Conservation (phyloP, 2,797 vertebrate genomes). For the Acanthurus tractus region DNA sequence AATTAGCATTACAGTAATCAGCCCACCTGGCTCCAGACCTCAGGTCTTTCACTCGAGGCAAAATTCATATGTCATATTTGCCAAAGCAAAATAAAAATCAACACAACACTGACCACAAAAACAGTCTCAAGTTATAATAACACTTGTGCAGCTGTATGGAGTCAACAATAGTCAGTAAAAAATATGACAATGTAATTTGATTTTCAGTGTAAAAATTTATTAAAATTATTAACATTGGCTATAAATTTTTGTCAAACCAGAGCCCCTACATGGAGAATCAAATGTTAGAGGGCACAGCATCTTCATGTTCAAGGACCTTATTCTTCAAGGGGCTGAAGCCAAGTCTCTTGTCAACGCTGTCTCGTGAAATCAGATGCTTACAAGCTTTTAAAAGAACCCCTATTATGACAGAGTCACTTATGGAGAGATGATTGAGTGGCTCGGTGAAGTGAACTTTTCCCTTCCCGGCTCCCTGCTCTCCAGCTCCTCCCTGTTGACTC, state of each 20-base stretch:
- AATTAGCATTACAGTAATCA: too few species aligned
- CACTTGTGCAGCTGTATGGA: too few species aligned
- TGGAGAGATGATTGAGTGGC: constrained; percentile 75
- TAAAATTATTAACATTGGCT: background rate
- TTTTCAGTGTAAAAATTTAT: background rate
- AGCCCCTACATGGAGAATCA: background rate
- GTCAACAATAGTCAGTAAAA: too few species aligned
- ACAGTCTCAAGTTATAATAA: too few species aligned
- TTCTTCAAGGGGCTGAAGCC: constrained; percentile 21
- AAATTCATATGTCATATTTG: too few species aligned
- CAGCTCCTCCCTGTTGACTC: constrained; percentile 72
- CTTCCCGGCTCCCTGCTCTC: constrained; percentile 55
- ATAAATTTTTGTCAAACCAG: background rate
- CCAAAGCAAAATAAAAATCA: too few species aligned
- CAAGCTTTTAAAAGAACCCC: constrained; percentile 74
- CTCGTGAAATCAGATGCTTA: constrained; percentile 77
- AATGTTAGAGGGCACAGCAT: constrained; percentile 8
- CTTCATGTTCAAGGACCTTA: constrained; percentile 16
- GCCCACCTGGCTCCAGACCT: too few species aligned
- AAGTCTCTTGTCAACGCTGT: constrained; percentile 61
- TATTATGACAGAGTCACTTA: constrained; percentile 79
- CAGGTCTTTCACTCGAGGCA: too few species aligned
- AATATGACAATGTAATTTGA: background rate
- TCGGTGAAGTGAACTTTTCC: constrained; percentile 73
- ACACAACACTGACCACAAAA: too few species aligned